Conservation (phyloP, 2,797 vertebrate species). For the Nyctibius grandis region DNA sequence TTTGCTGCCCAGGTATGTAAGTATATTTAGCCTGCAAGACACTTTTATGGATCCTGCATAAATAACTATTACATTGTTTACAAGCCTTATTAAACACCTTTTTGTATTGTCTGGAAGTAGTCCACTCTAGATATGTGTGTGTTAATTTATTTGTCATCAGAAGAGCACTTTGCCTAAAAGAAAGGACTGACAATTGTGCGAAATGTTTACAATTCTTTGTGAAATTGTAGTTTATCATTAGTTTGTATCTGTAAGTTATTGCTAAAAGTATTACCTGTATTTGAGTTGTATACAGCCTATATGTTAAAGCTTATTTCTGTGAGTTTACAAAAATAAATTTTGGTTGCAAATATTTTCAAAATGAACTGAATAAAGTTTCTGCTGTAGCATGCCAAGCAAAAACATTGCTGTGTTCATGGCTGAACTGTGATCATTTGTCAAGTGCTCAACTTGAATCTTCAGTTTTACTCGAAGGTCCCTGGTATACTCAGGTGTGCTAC, state of each 20-base stretch:
- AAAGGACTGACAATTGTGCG: constrained; percentile 82
- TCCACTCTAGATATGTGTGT: constrained; percentile 79
- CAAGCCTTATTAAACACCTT: constrained; percentile 73
- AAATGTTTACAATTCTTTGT: constrained; percentile 84
- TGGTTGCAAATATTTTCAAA: constrained; percentile 71
- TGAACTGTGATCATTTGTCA: neutral
- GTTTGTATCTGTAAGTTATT: constrained; percentile 84
- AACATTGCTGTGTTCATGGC: constrained; percentile 48
- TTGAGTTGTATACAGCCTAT: constrained; percentile 78
- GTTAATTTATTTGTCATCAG: constrained; percentile 96
- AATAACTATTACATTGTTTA: constrained; percentile 74
- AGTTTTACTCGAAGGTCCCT: neutral
- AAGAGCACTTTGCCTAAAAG: constrained; percentile 91
- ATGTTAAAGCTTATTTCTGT: constrained; percentile 78
- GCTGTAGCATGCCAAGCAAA: constrained; percentile 72
- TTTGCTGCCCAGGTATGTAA: constrained; percentile 72
- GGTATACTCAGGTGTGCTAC: too few relatives aligned
- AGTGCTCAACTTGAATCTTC: neutral
- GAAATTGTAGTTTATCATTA: constrained; percentile 79
- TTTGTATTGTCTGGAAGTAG: constrained; percentile 82
- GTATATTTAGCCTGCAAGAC: constrained; percentile 78
- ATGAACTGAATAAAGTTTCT: constrained; percentile 76
- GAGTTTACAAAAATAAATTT: constrained; percentile 75
- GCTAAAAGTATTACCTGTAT: constrained; percentile 76
- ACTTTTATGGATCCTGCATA: constrained; percentile 75